Percentiles rank a stretch among this genome's conserved stretches.
Evolutionary conservation across 2,113 vertebrate genomes (phyloP).

Genomic region (Apodemus speciosus): DNA sequence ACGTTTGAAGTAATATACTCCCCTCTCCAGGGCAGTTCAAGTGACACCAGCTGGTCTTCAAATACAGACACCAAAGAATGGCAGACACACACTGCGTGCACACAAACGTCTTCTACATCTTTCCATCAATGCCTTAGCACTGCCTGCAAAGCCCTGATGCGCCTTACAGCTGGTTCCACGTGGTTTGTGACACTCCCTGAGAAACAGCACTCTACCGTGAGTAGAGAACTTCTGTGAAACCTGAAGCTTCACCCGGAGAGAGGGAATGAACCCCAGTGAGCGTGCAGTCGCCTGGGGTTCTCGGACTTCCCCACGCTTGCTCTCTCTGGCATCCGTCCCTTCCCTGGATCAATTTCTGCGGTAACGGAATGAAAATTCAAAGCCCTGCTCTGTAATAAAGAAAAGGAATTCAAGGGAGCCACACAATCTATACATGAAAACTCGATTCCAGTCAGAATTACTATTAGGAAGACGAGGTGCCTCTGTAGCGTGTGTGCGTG

Average conservation of each 20-base stretch:
- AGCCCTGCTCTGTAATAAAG: neutral
- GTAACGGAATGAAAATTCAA: neutral
- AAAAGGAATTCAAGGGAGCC: neutral
- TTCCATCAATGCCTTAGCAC: neutral
- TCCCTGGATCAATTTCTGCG: neutral
- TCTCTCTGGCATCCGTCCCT: neutral
- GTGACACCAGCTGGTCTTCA: neutral
- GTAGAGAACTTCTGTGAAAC: neutral
- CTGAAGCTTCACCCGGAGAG: neutral
- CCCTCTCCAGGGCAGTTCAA: neutral
- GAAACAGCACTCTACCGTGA: neutral
- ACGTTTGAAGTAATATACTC: neutral
- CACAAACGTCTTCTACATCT: neutral
- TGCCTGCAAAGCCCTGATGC: neutral
- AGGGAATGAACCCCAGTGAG: fast-evolving
- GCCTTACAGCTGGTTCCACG: neutral
- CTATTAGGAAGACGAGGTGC: neutral
- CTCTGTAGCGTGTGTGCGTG: neutral
- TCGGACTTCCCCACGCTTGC: neutral
- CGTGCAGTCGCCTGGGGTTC: neutral
- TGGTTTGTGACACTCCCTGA: neutral
- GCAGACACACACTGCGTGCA: neutral
- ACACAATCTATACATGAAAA: neutral
- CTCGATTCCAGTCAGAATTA: neutral
- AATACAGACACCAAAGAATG: neutral